phyloP scores from a whole-genome alignment of 2,113 vertebrate genomes.

The Bubo blakistoni region DNA sequence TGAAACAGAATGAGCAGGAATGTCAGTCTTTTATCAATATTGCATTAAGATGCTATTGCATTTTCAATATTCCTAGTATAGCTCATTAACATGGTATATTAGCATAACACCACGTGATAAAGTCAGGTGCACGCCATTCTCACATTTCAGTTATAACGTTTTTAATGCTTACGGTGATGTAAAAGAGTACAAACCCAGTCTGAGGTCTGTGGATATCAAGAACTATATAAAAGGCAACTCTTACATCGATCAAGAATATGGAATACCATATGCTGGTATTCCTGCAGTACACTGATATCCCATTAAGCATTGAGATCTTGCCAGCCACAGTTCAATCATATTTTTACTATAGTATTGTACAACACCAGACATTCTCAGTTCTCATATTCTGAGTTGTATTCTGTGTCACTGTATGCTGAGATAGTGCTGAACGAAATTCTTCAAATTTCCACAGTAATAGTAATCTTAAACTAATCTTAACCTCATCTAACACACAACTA shows the following conservation, averaged over 20 bases:
- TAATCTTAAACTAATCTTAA: not conserved
- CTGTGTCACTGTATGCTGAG: not conserved
- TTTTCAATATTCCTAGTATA: slow-evolving; percentile 30
- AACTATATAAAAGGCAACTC: not conserved
- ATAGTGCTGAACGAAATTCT: not conserved
- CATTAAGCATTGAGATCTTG: not conserved
- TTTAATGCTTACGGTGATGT: not conserved
- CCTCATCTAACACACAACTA: not conserved
- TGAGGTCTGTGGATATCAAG: not conserved
- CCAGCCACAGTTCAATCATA: not conserved
- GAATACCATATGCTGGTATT: not conserved
- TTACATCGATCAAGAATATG: not conserved
- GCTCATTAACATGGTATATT: slow-evolving; percentile 38
- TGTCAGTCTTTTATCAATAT: slow-evolving; percentile 57
- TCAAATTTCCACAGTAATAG: not conserved
- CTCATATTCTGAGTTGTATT: not conserved
- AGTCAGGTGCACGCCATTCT: not conserved
- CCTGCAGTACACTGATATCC: not conserved
- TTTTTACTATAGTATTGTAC: not conserved
- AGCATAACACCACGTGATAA: not conserved
- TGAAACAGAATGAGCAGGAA: slow-evolving; percentile 5
- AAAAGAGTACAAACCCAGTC: not conserved
- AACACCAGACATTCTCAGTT: not conserved
- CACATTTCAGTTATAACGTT: not conserved
- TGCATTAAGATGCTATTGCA: slow-evolving; percentile 42